These are phyloP conservation scores for Alethe diademata DNA, from an alignment of 2,113 vertebrate species.

Conservation along the genomic window DNA sequence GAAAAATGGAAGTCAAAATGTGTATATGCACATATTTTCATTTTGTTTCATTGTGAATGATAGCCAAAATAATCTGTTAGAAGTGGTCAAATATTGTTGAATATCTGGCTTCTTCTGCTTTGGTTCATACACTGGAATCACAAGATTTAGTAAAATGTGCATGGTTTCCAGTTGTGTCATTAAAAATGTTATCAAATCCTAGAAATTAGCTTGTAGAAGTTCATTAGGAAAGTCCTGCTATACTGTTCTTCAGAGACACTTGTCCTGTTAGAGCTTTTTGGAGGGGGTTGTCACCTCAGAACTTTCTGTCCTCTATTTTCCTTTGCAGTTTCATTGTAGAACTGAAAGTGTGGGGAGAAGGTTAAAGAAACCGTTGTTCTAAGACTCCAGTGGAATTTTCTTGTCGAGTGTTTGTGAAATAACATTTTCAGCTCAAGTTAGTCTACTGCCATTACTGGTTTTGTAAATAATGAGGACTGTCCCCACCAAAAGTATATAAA, in stretches of 20 bases:
- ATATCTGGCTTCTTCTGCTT: not conserved
- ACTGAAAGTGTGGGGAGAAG: not conserved
- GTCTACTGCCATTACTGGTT: not conserved
- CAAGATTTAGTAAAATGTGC: not conserved
- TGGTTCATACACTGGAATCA: not conserved
- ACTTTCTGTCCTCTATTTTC: not conserved
- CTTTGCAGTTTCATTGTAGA: not conserved
- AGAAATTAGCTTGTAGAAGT: not conserved
- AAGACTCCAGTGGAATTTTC: not conserved
- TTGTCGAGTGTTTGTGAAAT: not conserved
- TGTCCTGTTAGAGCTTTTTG: not conserved
- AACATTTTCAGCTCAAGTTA: not conserved
- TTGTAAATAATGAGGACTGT: not conserved
- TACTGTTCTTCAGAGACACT: not conserved
- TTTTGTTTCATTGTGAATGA: not conserved
- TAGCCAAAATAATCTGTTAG: not conserved
- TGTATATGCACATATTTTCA: not conserved
- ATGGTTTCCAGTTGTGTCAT: not conserved
- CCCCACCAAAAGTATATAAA: not conserved
- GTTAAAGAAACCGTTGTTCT: not conserved
- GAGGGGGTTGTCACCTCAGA: not conserved
- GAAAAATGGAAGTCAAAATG: not conserved
- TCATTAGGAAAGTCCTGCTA: not conserved
- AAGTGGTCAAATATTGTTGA: not conserved
- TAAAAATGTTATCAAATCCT: not conserved